These are phyloP conservation scores for Upupa epops DNA, from an alignment of 2,113 vertebrate genomes.

Conservation along the genomic window DNA sequence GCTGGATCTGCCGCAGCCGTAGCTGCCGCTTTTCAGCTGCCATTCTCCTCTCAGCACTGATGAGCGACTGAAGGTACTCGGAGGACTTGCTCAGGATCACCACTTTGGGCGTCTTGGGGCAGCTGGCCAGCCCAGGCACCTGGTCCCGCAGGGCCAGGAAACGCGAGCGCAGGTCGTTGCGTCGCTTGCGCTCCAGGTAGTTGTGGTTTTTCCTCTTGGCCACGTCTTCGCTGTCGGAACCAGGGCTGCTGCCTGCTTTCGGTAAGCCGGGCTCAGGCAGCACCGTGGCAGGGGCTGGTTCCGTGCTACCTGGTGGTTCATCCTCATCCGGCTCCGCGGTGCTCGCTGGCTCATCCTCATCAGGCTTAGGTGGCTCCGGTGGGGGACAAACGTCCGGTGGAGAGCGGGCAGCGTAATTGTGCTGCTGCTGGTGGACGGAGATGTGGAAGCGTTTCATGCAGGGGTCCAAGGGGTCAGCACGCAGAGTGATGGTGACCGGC, in stretches of 20 bases:
- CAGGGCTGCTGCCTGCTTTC: slow-evolving; percentile 67
- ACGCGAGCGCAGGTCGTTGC: slow-evolving; percentile 90
- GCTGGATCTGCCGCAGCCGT: slow-evolving; percentile 78
- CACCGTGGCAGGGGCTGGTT: not conserved
- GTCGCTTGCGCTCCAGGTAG: slow-evolving; percentile 90
- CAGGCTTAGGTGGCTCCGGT: not conserved
- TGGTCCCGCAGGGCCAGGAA: slow-evolving; percentile 89
- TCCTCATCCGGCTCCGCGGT: not conserved
- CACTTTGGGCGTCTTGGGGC: slow-evolving; percentile 91
- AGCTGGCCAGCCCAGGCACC: slow-evolving; percentile 85
- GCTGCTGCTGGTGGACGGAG: slow-evolving; percentile 93
- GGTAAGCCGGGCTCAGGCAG: slow-evolving; percentile 55
- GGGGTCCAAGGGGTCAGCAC: slow-evolving; percentile 87
- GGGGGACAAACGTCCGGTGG: slow-evolving; percentile 80
- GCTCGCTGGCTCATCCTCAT: not conserved
- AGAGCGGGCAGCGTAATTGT: slow-evolving; percentile 92
- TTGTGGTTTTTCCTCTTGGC: slow-evolving; percentile 94
- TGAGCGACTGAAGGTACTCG: slow-evolving; percentile 85
- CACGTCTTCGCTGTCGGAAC: slow-evolving; percentile 87
- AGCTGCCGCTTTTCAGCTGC: slow-evolving; percentile 86
- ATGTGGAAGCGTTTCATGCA: slow-evolving; percentile 93
- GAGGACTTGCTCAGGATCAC: slow-evolving; percentile 92
- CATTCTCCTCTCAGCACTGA: slow-evolving; percentile 80
- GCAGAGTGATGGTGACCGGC: slow-evolving; percentile 88
- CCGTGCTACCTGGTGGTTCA: rapidly evolving